Conservation (phyloP, 2,888 invertebrate genomes). For the Dolichopus griseipennis region DNA sequence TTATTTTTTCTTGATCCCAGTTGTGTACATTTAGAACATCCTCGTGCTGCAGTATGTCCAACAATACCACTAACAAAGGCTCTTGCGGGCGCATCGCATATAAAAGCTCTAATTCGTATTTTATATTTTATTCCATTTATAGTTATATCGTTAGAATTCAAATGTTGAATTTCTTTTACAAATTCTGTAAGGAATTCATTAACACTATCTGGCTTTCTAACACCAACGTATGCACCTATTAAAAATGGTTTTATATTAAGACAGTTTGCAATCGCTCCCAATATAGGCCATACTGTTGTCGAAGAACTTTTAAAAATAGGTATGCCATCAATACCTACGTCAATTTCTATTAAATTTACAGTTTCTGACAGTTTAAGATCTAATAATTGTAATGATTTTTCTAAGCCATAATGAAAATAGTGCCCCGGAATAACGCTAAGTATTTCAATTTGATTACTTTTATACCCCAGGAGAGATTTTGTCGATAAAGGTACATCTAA, state of each 20-base stretch:
- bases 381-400: neutral
- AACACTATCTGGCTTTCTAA: neutral
- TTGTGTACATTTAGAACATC: constrained; percentile 15
- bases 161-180: neutral
- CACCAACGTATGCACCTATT: constrained; percentile 3
- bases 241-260: neutral
- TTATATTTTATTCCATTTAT: neutral
- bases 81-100: constrained; percentile 14
- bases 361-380: neutral
- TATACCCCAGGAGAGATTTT: neutral
- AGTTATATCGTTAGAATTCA: neutral
- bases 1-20: constrained; percentile 8
- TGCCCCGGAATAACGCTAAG: neutral
- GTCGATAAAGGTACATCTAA: neutral
- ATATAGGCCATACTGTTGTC: too few relatives aligned
- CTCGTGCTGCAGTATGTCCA: constrained; percentile 12
- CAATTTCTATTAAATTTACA: neutral
- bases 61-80: constrained; percentile 12
- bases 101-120: constrained; percentile 11
- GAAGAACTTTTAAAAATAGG: too few relatives aligned
- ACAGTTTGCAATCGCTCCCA: too few relatives aligned
- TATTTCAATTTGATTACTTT: neutral
- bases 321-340: neutral
- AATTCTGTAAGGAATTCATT: too few relatives aligned
- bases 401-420: neutral